These are phyloP conservation scores for Notamacropus eugenii DNA, from an alignment of 2,797 vertebrate species.

Conservation along the genomic window DNA sequence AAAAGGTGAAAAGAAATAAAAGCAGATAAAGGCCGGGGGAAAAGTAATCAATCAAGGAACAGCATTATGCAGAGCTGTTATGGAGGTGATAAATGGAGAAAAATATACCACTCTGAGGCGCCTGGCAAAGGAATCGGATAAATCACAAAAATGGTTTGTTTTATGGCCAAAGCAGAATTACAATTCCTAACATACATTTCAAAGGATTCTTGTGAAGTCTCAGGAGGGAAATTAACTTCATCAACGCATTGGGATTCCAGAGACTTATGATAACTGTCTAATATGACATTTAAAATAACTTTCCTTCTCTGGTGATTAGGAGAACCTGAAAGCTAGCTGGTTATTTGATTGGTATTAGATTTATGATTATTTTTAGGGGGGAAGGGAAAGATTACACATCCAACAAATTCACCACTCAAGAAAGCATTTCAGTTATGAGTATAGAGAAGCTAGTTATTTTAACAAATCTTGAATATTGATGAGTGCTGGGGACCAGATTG, in stretches of 20 bases:
- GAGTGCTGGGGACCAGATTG: constrained; percentile 4
- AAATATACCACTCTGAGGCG: constrained; percentile 5
- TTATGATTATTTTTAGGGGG: not conserved
- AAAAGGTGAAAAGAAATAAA: constrained; percentile 54
- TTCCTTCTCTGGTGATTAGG: not conserved
- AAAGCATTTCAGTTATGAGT: constrained; percentile 27
- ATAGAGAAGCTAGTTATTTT: constrained; percentile 9
- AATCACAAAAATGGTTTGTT: not conserved
- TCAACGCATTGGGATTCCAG: not conserved
- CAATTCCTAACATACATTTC: constrained; percentile 33
- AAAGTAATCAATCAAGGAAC: not conserved
- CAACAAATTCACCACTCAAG: not conserved
- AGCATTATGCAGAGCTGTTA: not conserved
- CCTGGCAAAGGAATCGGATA: not conserved
- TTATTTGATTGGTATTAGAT: not conserved
- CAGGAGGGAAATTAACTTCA: constrained; percentile 6
- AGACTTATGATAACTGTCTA: not conserved
- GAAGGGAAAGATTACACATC: accelerated
- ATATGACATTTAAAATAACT: constrained; percentile 6
- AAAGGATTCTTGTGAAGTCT: not conserved
- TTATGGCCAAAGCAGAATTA: constrained; percentile 18
- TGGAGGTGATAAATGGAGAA: constrained; percentile 29
- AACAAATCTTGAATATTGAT: constrained; percentile 19
- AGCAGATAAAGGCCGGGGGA: constrained; percentile 24
- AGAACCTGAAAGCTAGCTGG: not conserved